These are phyloP conservation scores for Equus przewalskii DNA, from an alignment of 2,113 vertebrate genomes.

Conservation along the genomic window DNA sequence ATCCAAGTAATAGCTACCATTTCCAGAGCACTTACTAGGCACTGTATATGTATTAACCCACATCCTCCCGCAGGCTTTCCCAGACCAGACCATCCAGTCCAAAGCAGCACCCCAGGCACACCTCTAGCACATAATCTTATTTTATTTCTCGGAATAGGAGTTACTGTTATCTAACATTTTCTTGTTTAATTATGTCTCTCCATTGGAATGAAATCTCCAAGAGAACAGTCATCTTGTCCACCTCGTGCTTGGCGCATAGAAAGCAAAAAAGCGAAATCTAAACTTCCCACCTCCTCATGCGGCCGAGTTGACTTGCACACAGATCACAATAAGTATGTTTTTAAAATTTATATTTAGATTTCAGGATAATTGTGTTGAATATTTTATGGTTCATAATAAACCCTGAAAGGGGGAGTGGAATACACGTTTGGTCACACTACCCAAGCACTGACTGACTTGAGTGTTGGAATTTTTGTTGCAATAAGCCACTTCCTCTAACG, in stretches of 20 bases:
- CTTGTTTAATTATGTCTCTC: background rate
- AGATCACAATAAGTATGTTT: background rate
- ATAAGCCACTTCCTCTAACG: conserved; percentile 75
- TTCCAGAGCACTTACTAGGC: background rate
- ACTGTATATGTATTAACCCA: background rate
- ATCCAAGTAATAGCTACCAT: conserved; percentile 48
- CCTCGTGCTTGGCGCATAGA: background rate
- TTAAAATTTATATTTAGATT: background rate
- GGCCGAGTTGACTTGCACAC: background rate
- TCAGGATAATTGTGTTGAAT: background rate
- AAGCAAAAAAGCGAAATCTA: background rate
- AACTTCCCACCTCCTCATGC: background rate
- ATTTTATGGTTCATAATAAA: background rate
- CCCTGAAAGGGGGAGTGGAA: too few relatives aligned
- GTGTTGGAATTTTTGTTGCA: conserved; percentile 65
- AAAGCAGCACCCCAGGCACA: background rate
- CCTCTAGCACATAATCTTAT: background rate
- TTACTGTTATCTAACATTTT: background rate
- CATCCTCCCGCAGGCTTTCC: background rate
- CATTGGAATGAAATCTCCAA: background rate
- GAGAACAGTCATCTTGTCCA: background rate
- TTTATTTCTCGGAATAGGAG: background rate
- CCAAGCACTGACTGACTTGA: background rate
- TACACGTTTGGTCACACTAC: background rate
- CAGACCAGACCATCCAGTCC: background rate